Conservation (phyloP, 2,797 vertebrate species). For the Helicolenus hilgendorfi region DNA sequence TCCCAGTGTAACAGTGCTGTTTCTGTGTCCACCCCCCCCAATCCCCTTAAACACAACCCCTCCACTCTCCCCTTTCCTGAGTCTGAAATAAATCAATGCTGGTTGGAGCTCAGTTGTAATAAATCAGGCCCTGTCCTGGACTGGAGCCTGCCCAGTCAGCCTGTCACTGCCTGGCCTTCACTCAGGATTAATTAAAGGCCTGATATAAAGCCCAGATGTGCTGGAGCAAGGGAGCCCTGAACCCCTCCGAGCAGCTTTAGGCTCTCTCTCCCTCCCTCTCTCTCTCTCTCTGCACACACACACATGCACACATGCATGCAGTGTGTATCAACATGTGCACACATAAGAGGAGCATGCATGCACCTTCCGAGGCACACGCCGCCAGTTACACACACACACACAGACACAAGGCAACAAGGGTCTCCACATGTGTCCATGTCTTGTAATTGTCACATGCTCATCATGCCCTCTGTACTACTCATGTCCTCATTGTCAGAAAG, state of each 20-base stretch:
- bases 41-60: slow-evolving; percentile 76
- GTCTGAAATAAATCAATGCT: slow-evolving; percentile 99
- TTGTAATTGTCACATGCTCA: slow-evolving; percentile 47
- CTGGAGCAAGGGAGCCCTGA: slow-evolving; percentile 92
- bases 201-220: slow-evolving; percentile 99
- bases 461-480: slow-evolving; percentile 5
- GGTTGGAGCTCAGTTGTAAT: slow-evolving; percentile 97
- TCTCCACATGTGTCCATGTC: slow-evolving; percentile 39
- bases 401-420: neutral
- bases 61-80: slow-evolving; percentile 83
- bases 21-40: slow-evolving; percentile 87
- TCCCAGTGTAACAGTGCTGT: slow-evolving; percentile 90
- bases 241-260: slow-evolving; percentile 88
- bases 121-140: slow-evolving; percentile 98
- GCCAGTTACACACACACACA: slow-evolving; percentile 19
- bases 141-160: slow-evolving; percentile 99
- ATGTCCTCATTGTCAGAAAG: slow-evolving; percentile 20
- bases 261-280: slow-evolving; percentile 50
- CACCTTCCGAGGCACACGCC: neutral
- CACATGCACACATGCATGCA: slow-evolving; percentile 18
- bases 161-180: slow-evolving; percentile 99
- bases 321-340: slow-evolving; percentile 42
- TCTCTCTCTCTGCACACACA: neutral
- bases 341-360: slow-evolving; percentile 26
- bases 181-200: slow-evolving; percentile 99